Evolutionary conservation across 2,888 invertebrate genomes (phyloP), one percentile per base, ranked within the genome.

Genomic region (Xanthia icteritia): DNA sequence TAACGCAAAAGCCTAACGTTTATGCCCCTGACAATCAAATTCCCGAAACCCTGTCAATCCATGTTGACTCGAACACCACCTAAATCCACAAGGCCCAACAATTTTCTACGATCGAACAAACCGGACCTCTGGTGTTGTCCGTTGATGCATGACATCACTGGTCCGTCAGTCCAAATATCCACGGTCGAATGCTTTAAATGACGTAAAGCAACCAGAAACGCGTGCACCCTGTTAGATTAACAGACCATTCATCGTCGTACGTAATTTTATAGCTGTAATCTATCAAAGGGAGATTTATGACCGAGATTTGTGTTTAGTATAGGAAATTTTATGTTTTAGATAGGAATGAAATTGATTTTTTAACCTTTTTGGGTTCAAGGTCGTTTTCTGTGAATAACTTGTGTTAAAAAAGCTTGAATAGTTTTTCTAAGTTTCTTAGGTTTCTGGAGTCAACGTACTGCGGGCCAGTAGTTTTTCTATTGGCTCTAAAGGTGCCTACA

Each of bases 241-340:
- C 77, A 77, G 39, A 64, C 71, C 71, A 83, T 82, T 82, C 79
- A 76, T 73, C 73, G 68, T 71, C 54, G 67, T 86, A 63, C 71
- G 79, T 86, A 76, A 86, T 86, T 80, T 83, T 85, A 86, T 85
- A 81, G 77, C 75, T 73, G 77, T 85, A 79, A 83, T 86, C 74
- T 80, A 85, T 86, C 76, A 86, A 86, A 84, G 48, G 15, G 81
- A 78, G 86, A 86, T 86, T 86, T 85, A 85, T 80, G 75, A 3
- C 56, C 48, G 20, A 60, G 83, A 75, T 86, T 86, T 74, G 45
- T 69, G 75, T 58, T 65, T 75, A 64, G 64, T 73, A 63, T 36
- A 39, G 77, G 74, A 85, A 70, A 83, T 85, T 74, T 48, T 72
- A 80, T 60, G 70, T 72, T 76, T 72, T 56, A 48, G 75, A 73